A percentile compares a stretch with the other conserved stretches of the same genome.
Evolutionary conservation across 2,113 vertebrate species (phyloP).

Genomic region (Cygnus buccinator): DNA sequence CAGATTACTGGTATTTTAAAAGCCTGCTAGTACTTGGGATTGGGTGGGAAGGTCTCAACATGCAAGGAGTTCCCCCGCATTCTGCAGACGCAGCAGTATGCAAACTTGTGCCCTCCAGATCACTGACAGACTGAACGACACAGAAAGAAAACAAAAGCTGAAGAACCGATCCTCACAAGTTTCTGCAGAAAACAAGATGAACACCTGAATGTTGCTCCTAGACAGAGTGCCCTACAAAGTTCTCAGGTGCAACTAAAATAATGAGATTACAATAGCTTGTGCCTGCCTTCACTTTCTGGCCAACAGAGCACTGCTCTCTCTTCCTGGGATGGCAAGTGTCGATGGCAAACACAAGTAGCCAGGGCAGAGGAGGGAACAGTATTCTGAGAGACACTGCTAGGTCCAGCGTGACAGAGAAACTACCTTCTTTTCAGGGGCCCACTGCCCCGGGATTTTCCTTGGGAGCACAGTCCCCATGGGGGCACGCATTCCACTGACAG

Average conservation of each 20-base stretch:
- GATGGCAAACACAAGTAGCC: not conserved
- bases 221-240: not conserved
- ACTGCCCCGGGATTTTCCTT: not conserved
- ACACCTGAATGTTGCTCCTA: not conserved
- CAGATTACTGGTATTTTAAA: not conserved
- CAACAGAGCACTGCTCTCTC: not conserved
- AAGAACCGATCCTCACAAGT: not conserved
- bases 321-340: not conserved
- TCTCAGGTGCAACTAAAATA: not conserved
- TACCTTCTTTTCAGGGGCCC: not conserved
- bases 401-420: accelerated
- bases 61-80: not conserved
- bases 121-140: not conserved
- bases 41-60: accelerated
- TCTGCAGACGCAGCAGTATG: not conserved
- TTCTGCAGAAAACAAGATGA: slow-evolving; percentile 9
- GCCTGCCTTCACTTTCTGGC: not conserved
- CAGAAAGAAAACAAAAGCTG: not conserved
- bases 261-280: not conserved
- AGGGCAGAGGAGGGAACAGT: not conserved
- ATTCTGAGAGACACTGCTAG: not conserved
- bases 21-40: not conserved
- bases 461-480: accelerated
- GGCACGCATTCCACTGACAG: not conserved
- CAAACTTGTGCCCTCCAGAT: not conserved